phyloP scores from a whole-genome alignment of 2,797 vertebrate species.

The Danio kyathit region DNA sequence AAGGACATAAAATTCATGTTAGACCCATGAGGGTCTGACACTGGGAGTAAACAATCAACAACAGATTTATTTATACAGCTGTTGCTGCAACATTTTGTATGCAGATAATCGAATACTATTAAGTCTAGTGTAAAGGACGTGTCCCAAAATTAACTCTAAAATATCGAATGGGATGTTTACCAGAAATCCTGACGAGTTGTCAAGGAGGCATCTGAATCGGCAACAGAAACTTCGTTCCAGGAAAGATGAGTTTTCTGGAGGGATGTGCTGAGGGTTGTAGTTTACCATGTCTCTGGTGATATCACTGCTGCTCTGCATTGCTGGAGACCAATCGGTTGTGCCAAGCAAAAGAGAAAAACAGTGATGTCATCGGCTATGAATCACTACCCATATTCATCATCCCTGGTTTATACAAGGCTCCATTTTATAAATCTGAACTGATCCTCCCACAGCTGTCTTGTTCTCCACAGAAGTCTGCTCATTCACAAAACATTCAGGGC shows the following conservation, averaged over 20 bases:
- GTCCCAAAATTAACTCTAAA: neutral
- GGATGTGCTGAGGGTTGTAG: conserved; percentile 68
- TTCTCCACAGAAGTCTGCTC: conserved; percentile 5
- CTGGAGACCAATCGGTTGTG: conserved; percentile 37
- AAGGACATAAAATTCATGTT: neutral
- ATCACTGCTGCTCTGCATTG: conserved; percentile 67
- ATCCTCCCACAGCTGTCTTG: conserved; percentile 3
- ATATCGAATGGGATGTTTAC: conserved; percentile 65
- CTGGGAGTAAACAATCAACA: neutral
- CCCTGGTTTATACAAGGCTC: neutral
- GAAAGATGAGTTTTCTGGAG: conserved; percentile 74
- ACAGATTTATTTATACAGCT: conserved; percentile 22
- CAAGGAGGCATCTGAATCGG: conserved; percentile 85
- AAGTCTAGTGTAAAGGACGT: neutral
- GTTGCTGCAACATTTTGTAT: neutral
- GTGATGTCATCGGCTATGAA: conserved; percentile 3
- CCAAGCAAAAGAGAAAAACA: conserved; percentile 14
- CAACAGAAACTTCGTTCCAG: conserved; percentile 86
- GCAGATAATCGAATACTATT: neutral
- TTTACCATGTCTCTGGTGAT: conserved; percentile 70
- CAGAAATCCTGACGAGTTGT: conserved; percentile 89
- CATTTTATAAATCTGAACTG: conserved; percentile 1
- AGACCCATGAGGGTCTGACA: neutral
- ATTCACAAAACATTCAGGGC: conserved; percentile 13
- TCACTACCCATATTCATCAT: neutral